Base-by-base conservation (phyloP, 2,888 invertebrate species). In the Xylophagus ater region DNA sequence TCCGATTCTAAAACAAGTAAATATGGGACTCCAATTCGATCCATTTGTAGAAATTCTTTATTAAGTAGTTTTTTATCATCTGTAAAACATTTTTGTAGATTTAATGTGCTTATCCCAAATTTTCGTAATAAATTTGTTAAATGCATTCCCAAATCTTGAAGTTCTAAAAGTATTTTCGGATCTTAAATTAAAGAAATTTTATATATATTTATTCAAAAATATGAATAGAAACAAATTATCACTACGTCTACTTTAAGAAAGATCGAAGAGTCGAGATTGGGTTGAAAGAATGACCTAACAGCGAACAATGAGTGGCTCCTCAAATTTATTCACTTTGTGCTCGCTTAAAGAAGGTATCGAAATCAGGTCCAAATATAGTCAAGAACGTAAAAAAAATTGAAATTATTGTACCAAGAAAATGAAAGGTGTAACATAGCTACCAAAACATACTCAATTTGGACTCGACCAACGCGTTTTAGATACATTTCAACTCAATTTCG, bases 21-120 rank as follows among this genome's bases (percentile, higher is more conserved):
- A 55, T 81, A 88, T 6, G 82, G 79, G 7, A 87, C 70, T 2
- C 85, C 86, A 38, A 78, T 54, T 49, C 68, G 62, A 54, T 76
- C 75, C 56, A 68, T 69, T 44, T 71, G 69, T 13, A 48, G 47
- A 55, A 72, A 66, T 45, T 58, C 58, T 47, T 70, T 48, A 51
- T 47, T 32, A 24, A 60, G 21, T 5, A 34, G 53, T 29, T 54
- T 51, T 3, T 40, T 37, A 15, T 48, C 29, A 18, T 31, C 34
- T 12, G 39, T 41, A 5, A 34, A 33, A 18, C 53, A 53, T 36
- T 57, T 56, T 21, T 60, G 54, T 15, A 66, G 44, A 28, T 63
- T 55, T 24, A 64, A 56, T 8, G 56, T 66, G 13, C 62, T 65
- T 28, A 64, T 55, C 26, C 68, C 63, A 30, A 62, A 56, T 12